Conservation (phyloP, 2,113 vertebrate genomes). For the Martes martes region DNA sequence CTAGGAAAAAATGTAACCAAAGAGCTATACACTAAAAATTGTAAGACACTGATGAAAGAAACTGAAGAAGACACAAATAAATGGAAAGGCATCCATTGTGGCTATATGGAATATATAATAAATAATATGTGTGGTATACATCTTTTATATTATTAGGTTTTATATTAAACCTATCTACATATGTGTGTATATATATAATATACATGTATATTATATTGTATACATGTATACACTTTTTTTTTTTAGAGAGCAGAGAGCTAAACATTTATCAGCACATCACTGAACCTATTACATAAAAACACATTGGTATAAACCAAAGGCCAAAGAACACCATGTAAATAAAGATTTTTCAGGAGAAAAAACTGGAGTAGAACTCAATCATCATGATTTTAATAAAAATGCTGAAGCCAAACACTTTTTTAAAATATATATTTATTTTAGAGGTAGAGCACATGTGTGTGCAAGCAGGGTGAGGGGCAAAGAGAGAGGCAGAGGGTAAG, state of each 20-base stretch:
- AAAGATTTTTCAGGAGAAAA: neutral
- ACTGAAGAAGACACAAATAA: neutral
- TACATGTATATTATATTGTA: neutral
- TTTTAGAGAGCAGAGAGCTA: neutral
- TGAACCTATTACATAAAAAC: neutral
- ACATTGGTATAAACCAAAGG: neutral
- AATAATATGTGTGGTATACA: neutral
- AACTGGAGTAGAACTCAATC: neutral
- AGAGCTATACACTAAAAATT: neutral
- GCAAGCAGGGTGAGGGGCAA: neutral
- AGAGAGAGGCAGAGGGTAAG: neutral
- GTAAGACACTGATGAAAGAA: neutral
- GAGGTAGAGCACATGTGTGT: neutral
- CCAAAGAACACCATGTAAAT: neutral
- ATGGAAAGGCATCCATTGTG: neutral
- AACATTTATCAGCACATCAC: neutral
- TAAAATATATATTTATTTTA: neutral
- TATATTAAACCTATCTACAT: neutral
- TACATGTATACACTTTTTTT: neutral
- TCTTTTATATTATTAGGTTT: neutral
- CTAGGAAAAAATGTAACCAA: neutral
- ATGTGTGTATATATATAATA: neutral
- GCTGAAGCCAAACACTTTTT: neutral
- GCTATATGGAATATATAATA: neutral
- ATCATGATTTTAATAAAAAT: conserved; percentile 5